Evolutionary conservation across 2,888 invertebrate species (phyloP), one percentile per base, ranked within the genome.

Genomic region (Sphinx pinastri): DNA sequence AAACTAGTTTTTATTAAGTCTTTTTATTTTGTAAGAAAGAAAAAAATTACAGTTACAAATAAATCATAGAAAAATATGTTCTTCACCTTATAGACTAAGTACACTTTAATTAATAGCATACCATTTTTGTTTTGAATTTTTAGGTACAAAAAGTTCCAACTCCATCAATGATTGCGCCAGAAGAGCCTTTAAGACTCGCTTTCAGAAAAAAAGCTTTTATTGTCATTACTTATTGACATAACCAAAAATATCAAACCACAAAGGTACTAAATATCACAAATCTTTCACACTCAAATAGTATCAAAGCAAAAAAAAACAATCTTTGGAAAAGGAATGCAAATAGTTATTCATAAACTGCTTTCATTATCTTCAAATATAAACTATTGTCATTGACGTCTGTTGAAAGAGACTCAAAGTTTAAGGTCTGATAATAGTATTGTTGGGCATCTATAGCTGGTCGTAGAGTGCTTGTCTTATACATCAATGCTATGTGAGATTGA

Each of bases 401-500:
- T 13, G 63, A 47, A 49, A 63, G 47, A 13, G 47, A 13, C 19
- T 63, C 19, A 47, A 63, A 63, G 12, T 19, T 63, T 13, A 63
- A 12, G 0, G 63, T 13, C 19, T 63, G 47, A 8, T 63, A 63
- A 19, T 49, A 63, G 7, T 63, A 63, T 47, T 63, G 49, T 19
- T 63, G 63, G 8, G 47, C 63, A 13, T 63, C 63, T 47, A 63
- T 63, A 13, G 12, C 49, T 49, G 63, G 63, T 19, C 63, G 63
- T 6, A 63, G 19, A 2, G 63, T 19, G 16, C 7, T 63, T 4
- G 19, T 63, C 19, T 68, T 67, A 59, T 73, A 75, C 72, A 14
- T 69, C 70, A 68, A 74, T 74, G 12, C 45, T 51, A 38, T 25
- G 19, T 70, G 70, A 45, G 19, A 10, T 12, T 51, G 59, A 12